A percentile compares a stretch with the other conserved stretches of the same genome.
These are phyloP conservation scores for Digitonthophagus gazella DNA, from an alignment of 2,888 invertebrate genomes.

Conservation along the genomic window DNA sequence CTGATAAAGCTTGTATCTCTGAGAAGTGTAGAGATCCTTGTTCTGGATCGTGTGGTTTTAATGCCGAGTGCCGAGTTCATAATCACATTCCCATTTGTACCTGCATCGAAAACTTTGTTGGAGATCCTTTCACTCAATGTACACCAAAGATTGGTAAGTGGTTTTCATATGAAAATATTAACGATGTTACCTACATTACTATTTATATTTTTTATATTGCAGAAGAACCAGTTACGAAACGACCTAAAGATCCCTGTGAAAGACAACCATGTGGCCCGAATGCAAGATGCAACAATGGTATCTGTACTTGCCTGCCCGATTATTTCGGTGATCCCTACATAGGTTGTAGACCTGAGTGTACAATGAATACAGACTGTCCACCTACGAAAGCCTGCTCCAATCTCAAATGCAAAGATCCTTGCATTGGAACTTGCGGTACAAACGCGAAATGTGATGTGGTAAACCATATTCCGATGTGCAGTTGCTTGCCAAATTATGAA, in stretches of 20 bases:
- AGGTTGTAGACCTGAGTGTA: constrained; percentile 79
- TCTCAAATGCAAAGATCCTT: constrained; percentile 76
- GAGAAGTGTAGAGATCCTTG: constrained; percentile 73
- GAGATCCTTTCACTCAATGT: constrained; percentile 66
- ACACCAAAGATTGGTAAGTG: constrained; percentile 53
- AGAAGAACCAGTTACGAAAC: constrained; percentile 15
- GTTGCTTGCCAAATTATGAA: constrained; percentile 67
- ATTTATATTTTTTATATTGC: constrained; percentile 5
- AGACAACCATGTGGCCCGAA: constrained; percentile 79
- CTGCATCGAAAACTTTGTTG: constrained; percentile 60
- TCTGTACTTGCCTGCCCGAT: constrained; percentile 69
- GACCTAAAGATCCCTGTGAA: constrained; percentile 62
- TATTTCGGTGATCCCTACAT: constrained; percentile 72
- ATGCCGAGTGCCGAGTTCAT: constrained; percentile 68
- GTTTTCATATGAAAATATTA: constrained; percentile 33
- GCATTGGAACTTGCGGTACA: constrained; percentile 74
- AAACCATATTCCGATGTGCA: constrained; percentile 80
- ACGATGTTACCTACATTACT: neutral
- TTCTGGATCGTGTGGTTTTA: constrained; percentile 68
- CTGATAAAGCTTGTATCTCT: constrained; percentile 66
- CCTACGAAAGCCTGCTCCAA: constrained; percentile 73
- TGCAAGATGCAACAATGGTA: constrained; percentile 67
- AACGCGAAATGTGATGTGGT: constrained; percentile 77
- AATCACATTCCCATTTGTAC: constrained; percentile 70
- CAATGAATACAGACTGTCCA: constrained; percentile 76